A percentile compares a stretch with the other conserved stretches of the same genome.
Conservation (phyloP, 2,113 vertebrate genomes). For the Leptosomus discolor region DNA sequence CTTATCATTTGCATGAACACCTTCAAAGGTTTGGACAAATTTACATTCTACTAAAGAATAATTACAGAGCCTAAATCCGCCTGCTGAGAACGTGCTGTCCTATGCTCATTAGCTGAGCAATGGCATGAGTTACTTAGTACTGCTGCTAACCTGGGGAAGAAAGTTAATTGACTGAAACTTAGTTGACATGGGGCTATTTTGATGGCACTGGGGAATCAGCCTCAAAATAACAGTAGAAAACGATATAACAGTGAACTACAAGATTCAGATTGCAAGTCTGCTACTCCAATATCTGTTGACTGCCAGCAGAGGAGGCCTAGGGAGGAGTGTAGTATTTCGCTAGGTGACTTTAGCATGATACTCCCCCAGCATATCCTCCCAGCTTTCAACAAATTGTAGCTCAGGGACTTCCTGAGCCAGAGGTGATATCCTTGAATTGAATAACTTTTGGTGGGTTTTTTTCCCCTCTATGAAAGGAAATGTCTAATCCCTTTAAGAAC, state of each 20-base stretch:
- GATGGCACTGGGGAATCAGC: neutral
- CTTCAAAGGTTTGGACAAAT: neutral
- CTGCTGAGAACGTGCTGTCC: neutral
- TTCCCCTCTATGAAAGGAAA: neutral
- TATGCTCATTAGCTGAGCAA: neutral
- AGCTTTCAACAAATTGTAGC: constrained; percentile 50
- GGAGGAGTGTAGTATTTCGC: neutral
- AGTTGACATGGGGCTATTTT: neutral
- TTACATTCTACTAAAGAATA: neutral
- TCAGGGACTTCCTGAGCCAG: constrained; percentile 23
- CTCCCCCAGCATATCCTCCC: neutral
- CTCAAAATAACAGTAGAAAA: neutral
- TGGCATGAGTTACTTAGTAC: neutral
- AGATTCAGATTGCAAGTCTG: neutral
- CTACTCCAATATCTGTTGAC: neutral
- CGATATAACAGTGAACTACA: neutral
- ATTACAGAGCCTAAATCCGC: neutral
- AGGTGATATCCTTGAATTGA: constrained; percentile 14
- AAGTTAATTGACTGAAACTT: neutral
- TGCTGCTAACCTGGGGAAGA: neutral
- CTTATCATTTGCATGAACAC: neutral
- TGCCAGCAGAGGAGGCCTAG: neutral
- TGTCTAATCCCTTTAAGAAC: neutral
- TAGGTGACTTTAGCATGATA: neutral
- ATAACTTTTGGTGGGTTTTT: neutral